phyloP scores from a whole-genome alignment of 1,140 invertebrate species.

The Heliconius nattereri region DNA sequence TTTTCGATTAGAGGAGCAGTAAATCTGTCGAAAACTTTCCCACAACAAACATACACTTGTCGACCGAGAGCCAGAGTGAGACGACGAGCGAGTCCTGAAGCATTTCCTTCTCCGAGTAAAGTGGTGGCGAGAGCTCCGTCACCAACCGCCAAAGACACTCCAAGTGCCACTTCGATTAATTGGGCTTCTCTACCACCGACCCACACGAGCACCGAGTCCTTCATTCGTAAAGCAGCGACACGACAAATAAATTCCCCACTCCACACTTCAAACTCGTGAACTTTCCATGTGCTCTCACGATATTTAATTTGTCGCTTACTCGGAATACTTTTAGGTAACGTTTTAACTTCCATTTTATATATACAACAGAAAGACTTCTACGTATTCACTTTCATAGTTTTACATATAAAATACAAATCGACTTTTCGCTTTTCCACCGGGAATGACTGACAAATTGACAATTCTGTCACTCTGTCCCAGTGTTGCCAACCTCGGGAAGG shows the following conservation, averaged over 20 bases:
- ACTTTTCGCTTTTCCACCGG: neutral
- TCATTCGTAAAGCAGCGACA: slow-evolving; percentile 46
- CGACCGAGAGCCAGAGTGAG: slow-evolving; percentile 36
- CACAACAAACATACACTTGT: slow-evolving; percentile 46
- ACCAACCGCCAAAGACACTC: slow-evolving; percentile 38
- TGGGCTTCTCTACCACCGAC: slow-evolving; percentile 46
- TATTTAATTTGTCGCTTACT: slow-evolving; percentile 49
- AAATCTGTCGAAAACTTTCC: slow-evolving; percentile 47
- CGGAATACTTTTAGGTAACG: slow-evolving; percentile 29
- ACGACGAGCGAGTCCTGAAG: slow-evolving; percentile 41
- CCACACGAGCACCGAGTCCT: slow-evolving; percentile 48
- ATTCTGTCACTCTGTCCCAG: too few species aligned
- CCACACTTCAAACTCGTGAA: slow-evolving; percentile 55
- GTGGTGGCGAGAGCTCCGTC: slow-evolving; percentile 37
- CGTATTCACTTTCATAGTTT: neutral
- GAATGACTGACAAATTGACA: neutral
- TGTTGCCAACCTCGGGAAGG: too few species aligned
- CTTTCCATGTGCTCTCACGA: slow-evolving; percentile 48
- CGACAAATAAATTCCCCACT: slow-evolving; percentile 48
- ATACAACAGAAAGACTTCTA: neutral
- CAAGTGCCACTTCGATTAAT: slow-evolving; percentile 46
- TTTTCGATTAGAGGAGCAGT: slow-evolving; percentile 44
- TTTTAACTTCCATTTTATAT: neutral
- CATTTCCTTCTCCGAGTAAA: slow-evolving; percentile 36
- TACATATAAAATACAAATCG: neutral